Percentiles rank a stretch among this genome's conserved stretches.
phyloP scores from a whole-genome alignment of 1,140 invertebrate genomes.

The Leptopilina boulardi region DNA sequence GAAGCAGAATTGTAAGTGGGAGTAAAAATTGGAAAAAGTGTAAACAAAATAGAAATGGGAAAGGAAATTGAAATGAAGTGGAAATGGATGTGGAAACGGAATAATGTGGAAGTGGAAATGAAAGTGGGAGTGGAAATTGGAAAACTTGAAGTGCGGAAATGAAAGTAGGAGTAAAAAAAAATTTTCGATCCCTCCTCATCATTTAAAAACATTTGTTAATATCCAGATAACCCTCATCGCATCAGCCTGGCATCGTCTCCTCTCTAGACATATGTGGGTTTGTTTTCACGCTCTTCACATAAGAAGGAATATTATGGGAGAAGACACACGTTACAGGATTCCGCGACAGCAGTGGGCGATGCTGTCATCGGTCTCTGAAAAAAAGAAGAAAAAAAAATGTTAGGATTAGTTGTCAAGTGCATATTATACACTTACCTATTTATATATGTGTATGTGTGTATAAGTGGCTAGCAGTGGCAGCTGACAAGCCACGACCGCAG shows the following conservation, averaged over 20 bases:
- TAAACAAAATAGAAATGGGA: no score
- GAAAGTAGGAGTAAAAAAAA: no score
- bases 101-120: no score
- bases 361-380: slow-evolving; percentile 3
- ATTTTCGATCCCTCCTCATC: no score
- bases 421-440: background rate
- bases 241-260: background rate
- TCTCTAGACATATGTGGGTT: slow-evolving; percentile 28
- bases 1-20: no score
- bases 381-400: background rate
- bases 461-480: background rate
- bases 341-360: slow-evolving; percentile 8
- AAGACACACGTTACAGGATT: slow-evolving; percentile 9
- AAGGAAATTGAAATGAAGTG: no score
- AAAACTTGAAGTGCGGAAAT: no score
- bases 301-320: slow-evolving; percentile 29
- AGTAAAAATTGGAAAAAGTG: no score
- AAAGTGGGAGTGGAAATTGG: no score
- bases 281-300: slow-evolving; percentile 16
- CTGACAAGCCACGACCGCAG: slow-evolving; percentile 24
- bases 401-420: slow-evolving; percentile 19
- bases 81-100: no score
- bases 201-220: background rate
- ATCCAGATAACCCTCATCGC: slow-evolving; percentile 10
- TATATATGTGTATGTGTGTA: slow-evolving; percentile 10